Base-by-base conservation (phyloP, 1,140 invertebrate species). In the Onthophagus taurus region DNA sequence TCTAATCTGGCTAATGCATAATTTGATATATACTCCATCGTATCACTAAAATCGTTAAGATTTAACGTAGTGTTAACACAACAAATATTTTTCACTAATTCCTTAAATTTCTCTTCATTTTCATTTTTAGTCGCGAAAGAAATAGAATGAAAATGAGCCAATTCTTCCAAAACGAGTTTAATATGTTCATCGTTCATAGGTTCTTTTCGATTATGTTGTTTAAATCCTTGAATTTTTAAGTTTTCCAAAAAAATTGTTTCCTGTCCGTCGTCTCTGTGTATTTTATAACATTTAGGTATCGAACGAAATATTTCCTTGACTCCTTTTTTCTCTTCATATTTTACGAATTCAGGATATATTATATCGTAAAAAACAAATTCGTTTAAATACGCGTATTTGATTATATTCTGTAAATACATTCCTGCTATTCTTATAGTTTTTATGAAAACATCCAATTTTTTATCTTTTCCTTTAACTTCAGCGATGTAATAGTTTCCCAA, bases 181-280 rank as follows among this genome's bases (percentile, higher is more conserved):
- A 71, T 52, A 45, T 73, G 67, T 1, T 68, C 59, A 12, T 61
- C 34, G 2, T 65, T 58, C 4, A 76, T 49, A 3, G 66, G 54
- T 12, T 54, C 47, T 4, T 64, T 63, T 34, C 69, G 62, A 46
- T 74, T 59, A 30, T 65, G 59, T 44, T 77, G 60, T n/a, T 30
- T 30, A 46, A 62, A 77, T 1, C 67, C 66, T 8, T 46, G 24
- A 1, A 47, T 31, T 30, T 60, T 55, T 8, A 79, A 50, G 57
- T 79, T 74, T 53, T 76, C 68, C 38, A 78, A 53, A 17, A 76
- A 53, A 7, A 75, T 66, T 14, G 69, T 57, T 57, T 73, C 71
- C 30, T 69, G 48, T 4, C 54, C 46, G 16, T 64, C 54, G 29
- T 67, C 59, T 5, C 19, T 49, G 2, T 35, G 37, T 7, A 49